phyloP scores from a whole-genome alignment of 2,797 vertebrate species.

The Lagorchestes hirsutus region DNA sequence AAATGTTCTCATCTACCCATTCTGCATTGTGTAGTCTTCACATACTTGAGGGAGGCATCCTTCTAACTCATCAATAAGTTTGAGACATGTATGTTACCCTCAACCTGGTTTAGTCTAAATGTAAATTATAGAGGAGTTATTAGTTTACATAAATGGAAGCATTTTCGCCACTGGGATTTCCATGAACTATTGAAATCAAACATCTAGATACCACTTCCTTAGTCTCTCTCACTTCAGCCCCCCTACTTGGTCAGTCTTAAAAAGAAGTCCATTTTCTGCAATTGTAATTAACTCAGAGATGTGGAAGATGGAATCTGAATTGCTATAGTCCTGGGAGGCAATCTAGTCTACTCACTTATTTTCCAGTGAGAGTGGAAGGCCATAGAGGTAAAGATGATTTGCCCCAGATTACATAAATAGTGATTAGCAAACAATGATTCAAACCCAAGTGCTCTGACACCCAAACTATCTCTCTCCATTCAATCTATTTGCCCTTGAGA shows the following conservation, averaged over 20 bases:
- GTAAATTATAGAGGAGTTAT: neutral
- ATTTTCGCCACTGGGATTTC: no score
- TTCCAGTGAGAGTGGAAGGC: neutral
- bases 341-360: neutral
- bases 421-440: neutral
- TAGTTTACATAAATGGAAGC: neutral
- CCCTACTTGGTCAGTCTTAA: neutral
- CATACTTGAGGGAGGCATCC: no score
- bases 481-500: neutral
- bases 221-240: neutral
- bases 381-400: neutral
- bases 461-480: neutral
- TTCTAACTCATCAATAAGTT: no score
- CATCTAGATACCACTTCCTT: neutral
- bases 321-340: neutral
- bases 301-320: no score
- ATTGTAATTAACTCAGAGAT: neutral
- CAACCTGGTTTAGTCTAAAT: no score
- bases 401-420: neutral
- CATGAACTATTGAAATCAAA: neutral
- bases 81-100: no score
- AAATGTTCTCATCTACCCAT: no score
- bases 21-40: no score
- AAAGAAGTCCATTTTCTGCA: neutral
- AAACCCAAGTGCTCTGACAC: neutral